Evolutionary conservation across 1,140 invertebrate genomes (phyloP).

Genomic region (Helicoverpa armigera): DNA sequence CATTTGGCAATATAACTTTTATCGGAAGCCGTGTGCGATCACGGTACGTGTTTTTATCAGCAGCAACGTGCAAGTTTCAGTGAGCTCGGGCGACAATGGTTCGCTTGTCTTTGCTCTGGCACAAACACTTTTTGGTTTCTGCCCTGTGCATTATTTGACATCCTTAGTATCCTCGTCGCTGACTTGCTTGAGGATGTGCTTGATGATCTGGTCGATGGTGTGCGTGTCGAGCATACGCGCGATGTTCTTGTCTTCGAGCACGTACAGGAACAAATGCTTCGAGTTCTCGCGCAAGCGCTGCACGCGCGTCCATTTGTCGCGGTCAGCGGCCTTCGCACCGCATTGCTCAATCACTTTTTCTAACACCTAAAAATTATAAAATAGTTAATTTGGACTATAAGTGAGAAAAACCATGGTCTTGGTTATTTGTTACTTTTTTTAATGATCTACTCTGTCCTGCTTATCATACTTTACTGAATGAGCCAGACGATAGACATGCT

Average conservation of each 20-base stretch:
- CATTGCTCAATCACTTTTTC: constrained; percentile 78
- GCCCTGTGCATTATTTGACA: not conserved
- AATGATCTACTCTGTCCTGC: too few species aligned
- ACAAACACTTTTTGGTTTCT: not conserved
- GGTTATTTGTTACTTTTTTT: too few species aligned
- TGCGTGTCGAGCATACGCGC: constrained; percentile 77
- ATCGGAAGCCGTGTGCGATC: too few species aligned
- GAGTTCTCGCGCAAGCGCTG: constrained; percentile 80
- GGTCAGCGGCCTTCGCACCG: constrained; percentile 70
- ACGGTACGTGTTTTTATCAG: too few species aligned
- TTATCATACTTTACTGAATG: too few species aligned
- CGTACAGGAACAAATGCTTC: constrained; percentile 79
- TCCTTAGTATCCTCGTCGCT: constrained; percentile 36
- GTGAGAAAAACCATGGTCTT: too few species aligned
- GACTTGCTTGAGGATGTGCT: constrained; percentile 69
- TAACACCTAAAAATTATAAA: constrained; percentile 62
- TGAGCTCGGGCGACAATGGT: too few species aligned
- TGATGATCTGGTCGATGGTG: constrained; percentile 81
- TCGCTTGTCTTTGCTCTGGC: not conserved
- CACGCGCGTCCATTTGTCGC: constrained; percentile 73
- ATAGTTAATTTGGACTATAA: not conserved
- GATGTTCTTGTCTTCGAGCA: constrained; percentile 75
- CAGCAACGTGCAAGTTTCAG: too few species aligned
- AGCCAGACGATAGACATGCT: too few species aligned
- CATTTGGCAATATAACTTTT: too few species aligned